A percentile compares a stretch with the other conserved stretches of the same genome.
phyloP scores from a whole-genome alignment of 2,797 vertebrate species.

The Morus bassanus region DNA sequence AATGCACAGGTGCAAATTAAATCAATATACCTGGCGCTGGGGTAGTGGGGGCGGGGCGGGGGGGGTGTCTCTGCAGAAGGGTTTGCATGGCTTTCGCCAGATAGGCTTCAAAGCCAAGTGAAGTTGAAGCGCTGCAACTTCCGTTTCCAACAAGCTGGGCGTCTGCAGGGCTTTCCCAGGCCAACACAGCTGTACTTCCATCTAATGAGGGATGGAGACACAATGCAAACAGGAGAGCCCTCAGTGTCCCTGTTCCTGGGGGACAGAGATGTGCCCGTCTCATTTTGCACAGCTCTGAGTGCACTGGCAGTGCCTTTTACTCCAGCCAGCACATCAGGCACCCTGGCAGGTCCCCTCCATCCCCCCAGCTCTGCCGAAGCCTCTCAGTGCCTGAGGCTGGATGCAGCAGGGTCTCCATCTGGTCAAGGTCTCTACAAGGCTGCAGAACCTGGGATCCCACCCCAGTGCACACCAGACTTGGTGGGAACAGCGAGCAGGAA shows the following conservation, averaged over 20 bases:
- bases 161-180: neutral
- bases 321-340: neutral
- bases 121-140: accelerated
- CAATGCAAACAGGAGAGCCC: too few relatives aligned
- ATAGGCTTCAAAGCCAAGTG: neutral
- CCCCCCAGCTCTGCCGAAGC: neutral
- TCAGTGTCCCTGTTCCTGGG: accelerated
- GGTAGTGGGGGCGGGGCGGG: accelerated
- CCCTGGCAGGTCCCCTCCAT: neutral
- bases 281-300: neutral
- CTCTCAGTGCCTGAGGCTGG: accelerated
- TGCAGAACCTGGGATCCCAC: neutral
- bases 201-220: neutral
- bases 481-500: neutral
- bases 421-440: neutral
- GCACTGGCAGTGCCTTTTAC: neutral
- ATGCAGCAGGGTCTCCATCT: neutral
- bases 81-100: neutral
- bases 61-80: neutral
- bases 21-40: constrained; percentile 27
- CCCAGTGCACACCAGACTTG: neutral
- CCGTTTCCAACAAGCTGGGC: accelerated
- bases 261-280: neutral
- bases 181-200: neutral
- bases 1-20: constrained; percentile 56